Base-by-base conservation (phyloP, 2,888 invertebrate genomes). In the Periphyllus acericola region DNA sequence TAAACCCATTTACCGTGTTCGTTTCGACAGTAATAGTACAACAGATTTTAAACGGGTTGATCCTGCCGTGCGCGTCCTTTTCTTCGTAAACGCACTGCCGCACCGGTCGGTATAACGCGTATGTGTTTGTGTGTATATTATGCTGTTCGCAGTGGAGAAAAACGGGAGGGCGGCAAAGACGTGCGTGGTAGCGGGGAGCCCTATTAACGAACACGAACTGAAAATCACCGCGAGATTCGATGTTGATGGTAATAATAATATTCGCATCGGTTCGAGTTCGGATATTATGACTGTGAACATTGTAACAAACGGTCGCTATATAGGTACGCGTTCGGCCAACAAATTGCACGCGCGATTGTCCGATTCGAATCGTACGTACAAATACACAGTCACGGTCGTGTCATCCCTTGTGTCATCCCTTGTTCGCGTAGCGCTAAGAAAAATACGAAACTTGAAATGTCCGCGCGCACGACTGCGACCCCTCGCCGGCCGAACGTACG, bases 281-380 rank as follows among this genome's bases (percentile, higher is more conserved):
- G n/a, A 55, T 72, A 86, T 86, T 86, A 86, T 52, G 29, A 86
- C 29, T 80, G 79, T 55, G n/a, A 29, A 21, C 34, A n/a, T n/a
- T n/a, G n/a, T n/a, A n/a, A n/a, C n/a, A 21, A n/a, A 78, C 71
- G 36, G 78, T 55, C 79, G 19, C 6, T n/a, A 34, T 14, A 32
- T 40, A 17, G 3, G 19, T 46, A 46, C 78, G 85, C 78, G 66
- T 86, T 86, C 79, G 85, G 86, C 78, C 79, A 60, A 86, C 86
- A 86, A n/a, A 86, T 86, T 79, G 55, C 79, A 72, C 86, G 36
- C 25, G 71, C 86, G 46, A 72, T 86, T 72, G 80, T 86, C 86
- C 86, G 79, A 86, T 86, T 86, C 85, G 60, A 78, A 84, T 78
- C 78, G 85, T 85, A 85, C 78, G 66, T 85, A 78, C 85, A 85